Evolutionary conservation across 1,140 invertebrate genomes (phyloP), one percentile per base, ranked within the genome.

Genomic region (Drosophila parabipectinata): DNA sequence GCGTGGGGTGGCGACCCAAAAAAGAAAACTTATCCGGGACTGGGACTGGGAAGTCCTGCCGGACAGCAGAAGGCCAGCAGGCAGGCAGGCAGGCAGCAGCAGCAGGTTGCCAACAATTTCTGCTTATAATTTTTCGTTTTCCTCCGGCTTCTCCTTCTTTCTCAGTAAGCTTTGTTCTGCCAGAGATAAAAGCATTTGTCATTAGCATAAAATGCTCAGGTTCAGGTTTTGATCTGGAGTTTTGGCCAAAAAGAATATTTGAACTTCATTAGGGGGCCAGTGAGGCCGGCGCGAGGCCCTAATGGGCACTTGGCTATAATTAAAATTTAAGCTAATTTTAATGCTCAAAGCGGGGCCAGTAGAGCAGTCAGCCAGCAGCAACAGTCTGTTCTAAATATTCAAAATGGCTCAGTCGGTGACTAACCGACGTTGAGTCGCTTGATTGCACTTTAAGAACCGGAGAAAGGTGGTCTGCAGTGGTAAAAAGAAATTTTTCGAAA

Each of bases 111-210:
- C 73, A 74, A 77, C 74, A 81, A 77, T 18, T 77, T 81, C 64
- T 74, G 58, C 68, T 73, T 81, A 78, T 78, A 72, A 77, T 87
- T 78, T 77, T 81, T 53, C 72, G 10, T 50, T 57, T 72, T 45
- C 50, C 58, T 69, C 48, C 30, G 30, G 37, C 56, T 54, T 44
- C 44, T 58, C 51, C 53, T 37, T 37, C 55, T 57, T 60, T 66
- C 32, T 51, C 18, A 12, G 15, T 18, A 10, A 18, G 32, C 55
- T 73, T 66, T 75, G 59, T 72, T 75, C 62, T 72, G 60, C 24
- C 63, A 28, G 63, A 87, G 82, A 87, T 87, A 87, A 87, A 87
- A 87, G 82, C 82, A 88, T 88, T 87, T 87, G 83, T 88, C 82
- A 87, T 87, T 87, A 87, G 82, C 82, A 88, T 87, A 82, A 88